phyloP scores from a whole-genome alignment of 2,797 vertebrate species.

The Melanotaenia nigrans region DNA sequence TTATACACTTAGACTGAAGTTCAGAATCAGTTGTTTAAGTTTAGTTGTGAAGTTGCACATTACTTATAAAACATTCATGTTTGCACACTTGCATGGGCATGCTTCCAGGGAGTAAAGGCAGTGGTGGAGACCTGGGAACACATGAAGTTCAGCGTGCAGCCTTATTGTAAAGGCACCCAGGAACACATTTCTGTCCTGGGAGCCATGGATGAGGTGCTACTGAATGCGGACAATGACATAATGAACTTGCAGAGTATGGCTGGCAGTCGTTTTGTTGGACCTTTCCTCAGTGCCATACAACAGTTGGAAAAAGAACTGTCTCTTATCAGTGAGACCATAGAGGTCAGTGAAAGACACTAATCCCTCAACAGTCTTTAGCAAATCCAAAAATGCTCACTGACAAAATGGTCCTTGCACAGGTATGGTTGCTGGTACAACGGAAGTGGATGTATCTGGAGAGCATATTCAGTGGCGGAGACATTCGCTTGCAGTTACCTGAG shows the following conservation, averaged over 20 bases:
- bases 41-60: conserved; percentile 1
- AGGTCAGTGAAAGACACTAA: conserved; percentile 81
- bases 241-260: conserved; percentile 94
- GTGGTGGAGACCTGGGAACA: conserved; percentile 92
- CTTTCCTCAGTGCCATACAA: conserved; percentile 89
- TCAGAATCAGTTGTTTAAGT: background rate
- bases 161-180: conserved; percentile 90
- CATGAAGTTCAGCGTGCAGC: conserved; percentile 88
- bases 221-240: conserved; percentile 90
- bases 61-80: background rate
- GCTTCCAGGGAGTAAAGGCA: conserved; percentile 89
- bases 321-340: conserved; percentile 92
- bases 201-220: conserved; percentile 88
- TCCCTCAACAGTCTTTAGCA: background rate
- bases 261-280: conserved; percentile 92
- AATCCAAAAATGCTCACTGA: conserved; percentile 8
- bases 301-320: conserved; percentile 93
- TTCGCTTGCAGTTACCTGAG: conserved; percentile 90
- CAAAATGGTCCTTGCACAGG: conserved; percentile 72
- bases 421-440: conserved; percentile 93
- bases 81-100: conserved; percentile 10
- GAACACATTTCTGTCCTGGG: conserved; percentile 90
- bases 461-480: conserved; percentile 95
- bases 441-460: conserved; percentile 99
- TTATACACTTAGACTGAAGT: background rate